Percentiles rank a stretch among this genome's conserved stretches.
Conservation (phyloP, 2,113 vertebrate genomes). For the Podarcis cretensis region DNA sequence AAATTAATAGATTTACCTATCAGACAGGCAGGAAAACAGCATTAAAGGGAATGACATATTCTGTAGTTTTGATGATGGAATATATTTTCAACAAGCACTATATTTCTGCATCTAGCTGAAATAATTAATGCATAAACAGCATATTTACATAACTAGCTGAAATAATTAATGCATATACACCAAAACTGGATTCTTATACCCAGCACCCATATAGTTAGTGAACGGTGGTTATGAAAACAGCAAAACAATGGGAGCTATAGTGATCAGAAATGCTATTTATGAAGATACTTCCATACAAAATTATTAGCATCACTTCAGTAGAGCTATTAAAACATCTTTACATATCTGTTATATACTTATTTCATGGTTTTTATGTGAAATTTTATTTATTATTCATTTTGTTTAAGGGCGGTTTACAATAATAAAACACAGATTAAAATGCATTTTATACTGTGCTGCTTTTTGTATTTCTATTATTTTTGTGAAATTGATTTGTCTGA, state of each 20-base stretch:
- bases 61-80: fast-evolving
- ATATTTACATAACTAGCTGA: background rate
- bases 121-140: background rate
- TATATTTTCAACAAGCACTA: background rate
- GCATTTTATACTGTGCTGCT: no score
- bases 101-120: background rate
- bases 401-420: background rate
- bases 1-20: background rate
- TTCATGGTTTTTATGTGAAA: background rate
- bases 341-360: background rate
- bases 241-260: background rate
- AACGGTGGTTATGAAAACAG: background rate
- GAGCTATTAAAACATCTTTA: background rate
- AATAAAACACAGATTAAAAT: no score
- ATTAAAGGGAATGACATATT: background rate
- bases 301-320: background rate
- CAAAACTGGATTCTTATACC: background rate
- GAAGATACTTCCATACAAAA: background rate
- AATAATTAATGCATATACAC: background rate
- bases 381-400: background rate
- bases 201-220: background rate
- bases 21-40: fast-evolving
- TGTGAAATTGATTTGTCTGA: background rate
- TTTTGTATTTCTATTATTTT: no score
- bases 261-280: background rate